phyloP scores from a whole-genome alignment of 2,113 vertebrate genomes.

The Dendrocopos noguchii region DNA sequence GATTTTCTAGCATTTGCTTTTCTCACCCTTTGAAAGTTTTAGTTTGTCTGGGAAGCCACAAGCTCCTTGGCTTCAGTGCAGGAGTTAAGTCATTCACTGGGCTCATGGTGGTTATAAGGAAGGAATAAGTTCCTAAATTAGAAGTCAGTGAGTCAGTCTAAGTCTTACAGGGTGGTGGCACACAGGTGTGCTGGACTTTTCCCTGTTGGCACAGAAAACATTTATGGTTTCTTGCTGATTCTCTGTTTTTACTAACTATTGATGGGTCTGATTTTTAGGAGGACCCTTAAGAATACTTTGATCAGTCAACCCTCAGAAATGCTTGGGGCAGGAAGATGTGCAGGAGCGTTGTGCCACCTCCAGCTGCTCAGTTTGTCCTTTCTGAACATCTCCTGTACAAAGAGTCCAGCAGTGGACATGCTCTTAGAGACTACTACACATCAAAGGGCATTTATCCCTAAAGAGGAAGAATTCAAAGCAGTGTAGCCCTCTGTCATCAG shows the following conservation, averaged over 20 bases:
- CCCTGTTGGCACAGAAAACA: neutral
- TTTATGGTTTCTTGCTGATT: neutral
- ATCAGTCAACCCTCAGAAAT: neutral
- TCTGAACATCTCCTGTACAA: neutral
- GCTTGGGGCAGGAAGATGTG: neutral
- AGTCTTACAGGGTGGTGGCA: neutral
- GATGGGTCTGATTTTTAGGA: neutral
- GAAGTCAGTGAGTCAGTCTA: neutral
- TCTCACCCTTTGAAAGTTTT: slow-evolving; percentile 7
- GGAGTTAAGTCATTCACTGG: neutral
- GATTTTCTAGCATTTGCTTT: slow-evolving; percentile 26
- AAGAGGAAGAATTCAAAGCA: neutral
- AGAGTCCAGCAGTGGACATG: rapidly evolving
- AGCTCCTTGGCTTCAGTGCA: slow-evolving; percentile 30
- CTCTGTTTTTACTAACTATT: neutral
- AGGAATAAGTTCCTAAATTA: neutral
- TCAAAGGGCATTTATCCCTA: neutral
- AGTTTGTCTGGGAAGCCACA: slow-evolving; percentile 16
- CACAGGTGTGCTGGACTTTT: neutral
- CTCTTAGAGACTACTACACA: neutral
- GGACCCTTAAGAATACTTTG: neutral
- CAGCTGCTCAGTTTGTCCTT: neutral
- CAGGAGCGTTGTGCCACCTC: neutral
- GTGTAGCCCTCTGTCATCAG: neutral
- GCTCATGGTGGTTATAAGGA: neutral